Evolutionary conservation across 2,113 vertebrate species (phyloP).

Genomic region (Argyrosomus japonicus): DNA sequence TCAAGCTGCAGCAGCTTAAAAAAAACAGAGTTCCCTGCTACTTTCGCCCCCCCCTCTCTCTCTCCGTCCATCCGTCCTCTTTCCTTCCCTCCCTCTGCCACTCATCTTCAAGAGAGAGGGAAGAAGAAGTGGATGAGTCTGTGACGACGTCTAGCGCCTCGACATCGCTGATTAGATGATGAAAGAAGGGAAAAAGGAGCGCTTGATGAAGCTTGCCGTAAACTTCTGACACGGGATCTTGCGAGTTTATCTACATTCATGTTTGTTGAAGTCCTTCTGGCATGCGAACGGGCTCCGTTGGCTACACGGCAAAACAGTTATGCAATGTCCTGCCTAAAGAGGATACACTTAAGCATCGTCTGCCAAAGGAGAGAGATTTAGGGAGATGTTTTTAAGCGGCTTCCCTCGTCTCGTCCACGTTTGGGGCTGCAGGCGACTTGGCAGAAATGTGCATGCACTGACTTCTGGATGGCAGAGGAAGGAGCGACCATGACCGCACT

Average conservation of each 20-base stretch:
- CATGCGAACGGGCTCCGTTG: neutral
- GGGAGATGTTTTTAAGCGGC: conserved; percentile 60
- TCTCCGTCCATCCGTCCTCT: no score
- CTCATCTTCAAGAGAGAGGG: conserved; percentile 33
- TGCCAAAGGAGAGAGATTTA: conserved; percentile 61
- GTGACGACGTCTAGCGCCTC: conserved; percentile 41
- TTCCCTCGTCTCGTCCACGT: conserved; percentile 38
- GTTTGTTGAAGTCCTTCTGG: conserved; percentile 7
- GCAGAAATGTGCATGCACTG: neutral
- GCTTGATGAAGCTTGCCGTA: neutral
- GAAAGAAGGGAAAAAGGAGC: neutral
- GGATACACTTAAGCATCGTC: conserved; percentile 45
- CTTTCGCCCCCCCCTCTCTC: neutral
- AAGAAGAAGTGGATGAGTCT: conserved; percentile 29
- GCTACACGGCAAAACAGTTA: conserved; percentile 36
- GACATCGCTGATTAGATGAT: conserved; percentile 41
- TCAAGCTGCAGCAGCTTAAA: conserved; percentile 11
- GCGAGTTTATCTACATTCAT: conserved; percentile 26
- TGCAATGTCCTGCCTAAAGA: conserved; percentile 55
- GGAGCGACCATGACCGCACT: neutral
- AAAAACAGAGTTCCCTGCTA: conserved; percentile 8
- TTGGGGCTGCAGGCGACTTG: neutral
- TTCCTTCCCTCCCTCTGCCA: neutral
- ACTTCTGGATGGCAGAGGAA: neutral
- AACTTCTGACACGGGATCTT: conserved; percentile 13